phyloP scores from a whole-genome alignment of 2,797 vertebrate genomes.

The Schizothorax lantsangensis region DNA sequence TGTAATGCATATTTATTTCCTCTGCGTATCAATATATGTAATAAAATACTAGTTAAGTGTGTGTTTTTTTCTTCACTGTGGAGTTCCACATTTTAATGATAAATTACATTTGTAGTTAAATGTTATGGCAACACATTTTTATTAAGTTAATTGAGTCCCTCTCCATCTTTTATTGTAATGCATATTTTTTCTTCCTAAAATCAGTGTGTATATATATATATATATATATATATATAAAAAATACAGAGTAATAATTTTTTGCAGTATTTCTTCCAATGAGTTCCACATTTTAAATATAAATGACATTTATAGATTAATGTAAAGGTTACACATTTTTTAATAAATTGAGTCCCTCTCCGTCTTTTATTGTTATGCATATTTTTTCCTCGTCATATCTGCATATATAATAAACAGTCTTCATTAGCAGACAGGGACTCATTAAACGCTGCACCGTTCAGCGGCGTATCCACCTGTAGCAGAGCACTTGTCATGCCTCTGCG shows the following conservation, averaged over 20 bases:
- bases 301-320: not conserved
- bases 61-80: no score
- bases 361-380: not conserved
- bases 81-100: not conserved
- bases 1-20: not conserved
- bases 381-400: not conserved
- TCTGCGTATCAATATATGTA: no score
- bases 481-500: conserved; percentile 24
- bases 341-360: not conserved
- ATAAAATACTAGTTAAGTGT: no score
- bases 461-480: conserved; percentile 47
- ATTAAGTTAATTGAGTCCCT: not conserved
- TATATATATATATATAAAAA: no score
- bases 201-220: no score
- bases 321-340: not conserved
- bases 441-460: not conserved
- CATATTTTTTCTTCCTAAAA: not conserved
- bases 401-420: not conserved
- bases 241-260: not conserved
- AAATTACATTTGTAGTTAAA: no score
- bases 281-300: not conserved
- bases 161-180: not conserved
- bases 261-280: not conserved
- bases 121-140: no score
- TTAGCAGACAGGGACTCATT: not conserved